Conservation (phyloP, 1,140 invertebrate species). For the Sarcophaga peregrina region DNA sequence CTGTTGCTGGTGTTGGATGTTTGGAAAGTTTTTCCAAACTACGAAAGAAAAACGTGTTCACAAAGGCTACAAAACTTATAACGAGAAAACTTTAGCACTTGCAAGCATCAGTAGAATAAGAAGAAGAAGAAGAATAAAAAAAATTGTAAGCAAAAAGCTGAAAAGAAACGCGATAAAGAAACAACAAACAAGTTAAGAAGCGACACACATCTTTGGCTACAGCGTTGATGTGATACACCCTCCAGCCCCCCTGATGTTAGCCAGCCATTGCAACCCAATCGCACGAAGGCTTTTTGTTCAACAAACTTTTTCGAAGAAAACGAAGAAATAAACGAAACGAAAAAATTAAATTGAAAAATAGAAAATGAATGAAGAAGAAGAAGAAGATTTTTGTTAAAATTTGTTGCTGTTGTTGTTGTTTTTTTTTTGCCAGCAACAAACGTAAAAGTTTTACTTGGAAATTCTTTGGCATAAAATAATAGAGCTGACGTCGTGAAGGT, state of each 20-base stretch:
- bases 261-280: neutral
- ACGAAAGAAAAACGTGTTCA: constrained; percentile 46
- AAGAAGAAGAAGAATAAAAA: constrained; percentile 64
- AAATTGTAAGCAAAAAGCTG: neutral
- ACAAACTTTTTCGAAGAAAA: neutral
- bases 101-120: constrained; percentile 50
- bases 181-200: constrained; percentile 39
- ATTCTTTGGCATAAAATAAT: neutral
- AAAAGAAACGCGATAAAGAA: constrained; percentile 42
- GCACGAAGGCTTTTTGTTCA: neutral
- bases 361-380: neutral
- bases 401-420: neutral
- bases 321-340: neutral
- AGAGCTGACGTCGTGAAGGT: neutral
- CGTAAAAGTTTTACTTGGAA: constrained; percentile 31
- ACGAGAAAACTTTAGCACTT: constrained; percentile 67
- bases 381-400: constrained; percentile 19
- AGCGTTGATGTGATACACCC: no score
- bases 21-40: constrained; percentile 45
- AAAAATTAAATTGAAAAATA: no score
- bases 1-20: neutral
- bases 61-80: constrained; percentile 67
- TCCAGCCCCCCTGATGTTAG: constrained; percentile 17
- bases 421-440: neutral
- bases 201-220: neutral